Evolutionary conservation across 2,113 vertebrate species (phyloP), one percentile per base, ranked within the genome.

Genomic region (Periophthalmus modestus): DNA sequence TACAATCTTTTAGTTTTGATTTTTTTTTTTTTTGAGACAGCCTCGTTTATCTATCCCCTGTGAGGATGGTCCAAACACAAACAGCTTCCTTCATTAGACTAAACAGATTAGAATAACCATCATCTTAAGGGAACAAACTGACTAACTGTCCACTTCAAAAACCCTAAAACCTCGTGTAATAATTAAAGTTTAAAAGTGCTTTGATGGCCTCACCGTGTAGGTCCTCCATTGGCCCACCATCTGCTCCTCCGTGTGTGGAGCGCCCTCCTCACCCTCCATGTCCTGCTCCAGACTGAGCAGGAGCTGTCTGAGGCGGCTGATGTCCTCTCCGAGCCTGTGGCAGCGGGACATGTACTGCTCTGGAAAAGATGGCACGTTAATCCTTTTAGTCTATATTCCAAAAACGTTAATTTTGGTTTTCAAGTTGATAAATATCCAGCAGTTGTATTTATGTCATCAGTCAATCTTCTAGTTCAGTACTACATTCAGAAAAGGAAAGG

Each of bases 151-250:
- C 33, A 7, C 61, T 63, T 7, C 7, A 63, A 19, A 5, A 63
- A 63, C 3, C 28, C 11, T 2, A 28, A 61, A 61, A 24, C 33
- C 33, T 28, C 5, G n/a, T 33, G 14, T 4, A 65, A 65, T 12
- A 19, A 18, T 39, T 21, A 9, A 19, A 66, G 63, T 21, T 21
- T n/a, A 13, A 14, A n/a, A 66, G 18, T 46, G 43, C 39, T 24
- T 18, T 24, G 52, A 6, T 48, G 39, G 50, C 57, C 94, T 92
- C 79, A 96, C 98, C 73, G 71, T 94, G 88, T 89, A 94, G 70
- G 81, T 95, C 83, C 82, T 95, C 97, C 96, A 98, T 65, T 86
- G 88, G 57, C 85, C 88, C 73, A 96, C 87, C 82, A 97, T 87
- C 75, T 95, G 91, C 1, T 96, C 95, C 78, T 98, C 95, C 0